Percentiles rank a stretch among this genome's conserved stretches.
phyloP scores from a whole-genome alignment of 2,113 vertebrate species.

The Suricata suricatta region DNA sequence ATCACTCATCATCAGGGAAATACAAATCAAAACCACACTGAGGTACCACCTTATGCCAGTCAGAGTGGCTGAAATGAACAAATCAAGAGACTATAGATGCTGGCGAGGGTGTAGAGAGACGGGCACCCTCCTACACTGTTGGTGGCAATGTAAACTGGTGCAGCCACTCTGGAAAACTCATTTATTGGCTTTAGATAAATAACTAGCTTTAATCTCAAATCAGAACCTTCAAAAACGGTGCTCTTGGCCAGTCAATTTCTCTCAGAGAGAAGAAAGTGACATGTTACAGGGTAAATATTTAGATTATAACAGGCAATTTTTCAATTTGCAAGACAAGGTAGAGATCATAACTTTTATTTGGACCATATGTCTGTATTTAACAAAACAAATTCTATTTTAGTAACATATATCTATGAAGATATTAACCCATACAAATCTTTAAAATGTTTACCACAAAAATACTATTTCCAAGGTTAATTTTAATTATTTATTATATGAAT shows the following conservation, averaged over 20 bases:
- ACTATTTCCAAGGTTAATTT: background rate
- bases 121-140: too few species aligned
- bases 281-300: background rate
- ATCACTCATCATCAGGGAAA: too few species aligned
- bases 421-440: background rate
- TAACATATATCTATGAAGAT: background rate
- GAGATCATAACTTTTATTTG: background rate
- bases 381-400: background rate
- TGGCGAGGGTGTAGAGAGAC: too few species aligned
- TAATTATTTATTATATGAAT: background rate
- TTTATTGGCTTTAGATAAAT: background rate
- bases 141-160: too few species aligned
- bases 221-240: background rate
- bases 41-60: too few species aligned
- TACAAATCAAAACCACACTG: too few species aligned
- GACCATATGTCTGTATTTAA: background rate
- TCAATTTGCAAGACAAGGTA: background rate
- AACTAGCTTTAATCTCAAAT: background rate
- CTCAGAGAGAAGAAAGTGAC: background rate
- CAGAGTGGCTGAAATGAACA: too few species aligned
- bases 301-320: background rate
- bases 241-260: background rate
- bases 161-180: background rate
- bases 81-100: too few species aligned
- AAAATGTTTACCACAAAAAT: background rate